phyloP scores from a whole-genome alignment of 1,140 invertebrate genomes.

The Bombus soroeensis region DNA sequence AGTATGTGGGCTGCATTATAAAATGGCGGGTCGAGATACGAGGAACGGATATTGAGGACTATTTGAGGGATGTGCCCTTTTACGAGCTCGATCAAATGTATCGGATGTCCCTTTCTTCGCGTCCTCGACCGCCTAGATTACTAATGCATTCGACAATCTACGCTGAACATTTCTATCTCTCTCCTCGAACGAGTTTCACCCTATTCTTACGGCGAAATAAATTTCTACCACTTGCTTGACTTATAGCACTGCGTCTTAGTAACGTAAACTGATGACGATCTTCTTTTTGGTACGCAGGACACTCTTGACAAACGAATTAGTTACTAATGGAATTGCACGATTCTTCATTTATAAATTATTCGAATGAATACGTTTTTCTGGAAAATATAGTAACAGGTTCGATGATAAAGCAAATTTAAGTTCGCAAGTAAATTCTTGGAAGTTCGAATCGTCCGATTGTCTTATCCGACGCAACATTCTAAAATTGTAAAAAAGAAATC shows the following conservation, averaged over 20 bases:
- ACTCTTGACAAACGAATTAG: too few relatives aligned
- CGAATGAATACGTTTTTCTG: too few relatives aligned
- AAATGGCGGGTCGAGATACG: conserved; percentile 30
- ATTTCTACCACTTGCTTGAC: conserved; percentile 5
- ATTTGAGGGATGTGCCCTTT: conserved; percentile 16
- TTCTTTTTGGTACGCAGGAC: too few relatives aligned
- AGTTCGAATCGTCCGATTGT: too few relatives aligned
- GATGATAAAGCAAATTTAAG: too few relatives aligned
- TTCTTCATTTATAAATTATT: too few relatives aligned
- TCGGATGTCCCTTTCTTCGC: not conserved
- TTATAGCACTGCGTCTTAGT: not conserved
- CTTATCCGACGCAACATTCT: too few relatives aligned
- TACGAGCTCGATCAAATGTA: conserved; percentile 37
- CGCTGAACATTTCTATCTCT: not conserved
- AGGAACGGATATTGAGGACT: conserved; percentile 37
- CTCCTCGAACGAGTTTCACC: not conserved
- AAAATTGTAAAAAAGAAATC: too few relatives aligned
- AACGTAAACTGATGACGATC: not conserved
- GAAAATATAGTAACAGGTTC: too few relatives aligned
- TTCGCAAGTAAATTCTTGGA: too few relatives aligned
- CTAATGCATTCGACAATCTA: conserved; percentile 1
- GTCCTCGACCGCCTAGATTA: not conserved
- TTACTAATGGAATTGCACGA: too few relatives aligned
- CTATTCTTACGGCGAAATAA: conserved; percentile 10
- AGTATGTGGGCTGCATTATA: conserved; percentile 44